These are phyloP conservation scores for Parnassius orleans DNA, from an alignment of 2,888 invertebrate species.

Conservation along the genomic window DNA sequence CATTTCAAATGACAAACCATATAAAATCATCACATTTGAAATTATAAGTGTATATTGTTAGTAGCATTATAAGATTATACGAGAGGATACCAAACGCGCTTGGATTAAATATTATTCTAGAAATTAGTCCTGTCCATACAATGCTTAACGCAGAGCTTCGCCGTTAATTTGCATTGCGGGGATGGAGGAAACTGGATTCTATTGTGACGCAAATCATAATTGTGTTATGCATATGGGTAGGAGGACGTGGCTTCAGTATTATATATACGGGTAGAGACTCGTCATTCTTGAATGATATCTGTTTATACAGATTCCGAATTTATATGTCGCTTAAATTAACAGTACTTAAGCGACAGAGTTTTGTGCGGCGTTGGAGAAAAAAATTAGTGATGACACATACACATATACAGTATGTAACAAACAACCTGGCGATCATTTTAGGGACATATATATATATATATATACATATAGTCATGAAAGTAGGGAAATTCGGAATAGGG, in stretches of 20 bases:
- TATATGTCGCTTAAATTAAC: not conserved
- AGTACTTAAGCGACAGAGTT: too few relatives aligned
- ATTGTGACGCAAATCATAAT: slow-evolving; percentile 27
- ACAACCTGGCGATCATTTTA: too few relatives aligned
- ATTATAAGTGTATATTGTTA: not conserved
- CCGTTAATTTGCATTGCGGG: slow-evolving; percentile 21
- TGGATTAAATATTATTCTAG: slow-evolving; percentile 10
- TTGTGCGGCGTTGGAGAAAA: too few relatives aligned
- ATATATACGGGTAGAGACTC: slow-evolving; percentile 6
- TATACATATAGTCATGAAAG: too few relatives aligned
- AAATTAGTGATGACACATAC: too few relatives aligned
- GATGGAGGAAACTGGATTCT: slow-evolving; percentile 2
- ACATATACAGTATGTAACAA: too few relatives aligned
- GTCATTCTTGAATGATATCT: slow-evolving; percentile 23
- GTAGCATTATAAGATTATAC: not conserved
- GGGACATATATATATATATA: too few relatives aligned
- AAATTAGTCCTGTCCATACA: slow-evolving; percentile 8
- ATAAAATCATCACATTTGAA: too few relatives aligned
- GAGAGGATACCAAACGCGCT: not conserved
- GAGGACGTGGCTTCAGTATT: slow-evolving; percentile 2
- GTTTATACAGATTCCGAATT: slow-evolving; percentile 19
- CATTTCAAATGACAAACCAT: too few relatives aligned
- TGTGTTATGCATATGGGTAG: slow-evolving; percentile 18
- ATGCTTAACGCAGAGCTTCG: slow-evolving; percentile 4
- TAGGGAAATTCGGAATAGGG: too few relatives aligned